Conservation (phyloP, 2,888 invertebrate genomes). For the Aphidius colemani region DNA sequence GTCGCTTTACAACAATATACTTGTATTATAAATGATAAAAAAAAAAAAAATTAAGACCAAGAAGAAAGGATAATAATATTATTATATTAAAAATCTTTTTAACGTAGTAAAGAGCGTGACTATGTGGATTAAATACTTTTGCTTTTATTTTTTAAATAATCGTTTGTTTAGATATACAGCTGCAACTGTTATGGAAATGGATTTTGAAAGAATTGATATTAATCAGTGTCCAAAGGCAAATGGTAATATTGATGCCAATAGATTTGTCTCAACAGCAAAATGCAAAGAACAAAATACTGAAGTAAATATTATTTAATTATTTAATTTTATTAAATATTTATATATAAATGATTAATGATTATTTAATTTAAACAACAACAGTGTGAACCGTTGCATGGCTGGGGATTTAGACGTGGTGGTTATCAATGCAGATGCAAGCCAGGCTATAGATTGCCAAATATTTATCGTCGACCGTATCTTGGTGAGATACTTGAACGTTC, state of each 20-base stretch:
- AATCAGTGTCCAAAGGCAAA: slow-evolving; percentile 92
- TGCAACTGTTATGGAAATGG: slow-evolving; percentile 91
- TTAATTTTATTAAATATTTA: slow-evolving; percentile 3
- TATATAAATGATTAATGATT: slow-evolving; percentile 13
- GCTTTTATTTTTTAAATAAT: slow-evolving; percentile 8
- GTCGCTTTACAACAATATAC: not conserved
- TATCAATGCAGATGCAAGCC: slow-evolving; percentile 94
- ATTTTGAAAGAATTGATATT: slow-evolving; percentile 94
- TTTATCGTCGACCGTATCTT: slow-evolving; percentile 86
- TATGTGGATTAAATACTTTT: slow-evolving; percentile 35
- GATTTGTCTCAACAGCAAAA: slow-evolving; percentile 85
- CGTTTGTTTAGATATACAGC: slow-evolving; percentile 77
- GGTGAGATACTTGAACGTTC: slow-evolving; percentile 94
- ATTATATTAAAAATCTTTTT: too few species aligned
- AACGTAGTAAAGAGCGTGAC: slow-evolving; percentile 7
- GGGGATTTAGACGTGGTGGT: slow-evolving; percentile 93
- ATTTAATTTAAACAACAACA: slow-evolving; percentile 59
- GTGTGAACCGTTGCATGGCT: slow-evolving; percentile 96
- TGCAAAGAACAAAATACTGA: slow-evolving; percentile 91
- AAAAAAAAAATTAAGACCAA: too few species aligned
- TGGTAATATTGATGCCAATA: slow-evolving; percentile 87
- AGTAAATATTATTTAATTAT: slow-evolving; percentile 65
- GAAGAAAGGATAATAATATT: too few species aligned
- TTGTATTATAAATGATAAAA: not conserved
- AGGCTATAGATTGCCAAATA: slow-evolving; percentile 82